Base-by-base conservation (phyloP, 2,113 vertebrate species). In the Sciurus niger region DNA sequence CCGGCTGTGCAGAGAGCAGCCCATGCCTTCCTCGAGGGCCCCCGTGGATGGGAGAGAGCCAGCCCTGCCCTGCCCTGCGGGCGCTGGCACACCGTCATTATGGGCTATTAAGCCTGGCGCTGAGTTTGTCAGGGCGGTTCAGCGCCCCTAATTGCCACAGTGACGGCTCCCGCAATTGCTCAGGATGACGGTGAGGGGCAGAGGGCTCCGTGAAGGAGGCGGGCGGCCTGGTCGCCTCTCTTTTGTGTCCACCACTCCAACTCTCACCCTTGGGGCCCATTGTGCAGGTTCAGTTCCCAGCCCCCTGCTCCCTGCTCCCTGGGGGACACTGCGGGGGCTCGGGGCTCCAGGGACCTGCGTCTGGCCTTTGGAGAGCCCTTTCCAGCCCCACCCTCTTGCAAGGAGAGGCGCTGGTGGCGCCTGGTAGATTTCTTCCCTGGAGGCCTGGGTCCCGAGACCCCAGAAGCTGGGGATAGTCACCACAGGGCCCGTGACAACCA, bases 31-130 rank as follows among this genome's bases (percentile, higher is more conserved):
- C 28, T 10, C 40, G 89, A 72, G 93, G 48, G 96, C n/a, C 84
- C 84, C 87, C 12, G 65, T 2, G 14, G 80, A 25, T 3, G 14
- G 83, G 97, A 90, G 96, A 95, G 97, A 93, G 96, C 90, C 18
- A n/a, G 60, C 88, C 58, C 91, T 76, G 83, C 94, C 43, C 68
- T 88, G n/a, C 16, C 30, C 34, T 14, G 4, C 0, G 51, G 16
- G 65, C 2, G 1, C 68, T 80, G 10, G 2, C 84, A 13, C 68
- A 60, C 84, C 16, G 55, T 98, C 97, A 98, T 98, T 98, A 98
- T 88, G 88, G 96, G 96, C 97, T 96, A 98, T 98, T 98, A 98
- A 97, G 97, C 82, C 92, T 90, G 79, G 78, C 60, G 43, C 90
- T 96, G 97, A 98, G 40, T 51, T 37, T 67, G 37, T 4, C n/a